These are phyloP conservation scores for Mactra quadrangularis DNA, from an alignment of 1,140 invertebrate genomes.

Conservation along the genomic window DNA sequence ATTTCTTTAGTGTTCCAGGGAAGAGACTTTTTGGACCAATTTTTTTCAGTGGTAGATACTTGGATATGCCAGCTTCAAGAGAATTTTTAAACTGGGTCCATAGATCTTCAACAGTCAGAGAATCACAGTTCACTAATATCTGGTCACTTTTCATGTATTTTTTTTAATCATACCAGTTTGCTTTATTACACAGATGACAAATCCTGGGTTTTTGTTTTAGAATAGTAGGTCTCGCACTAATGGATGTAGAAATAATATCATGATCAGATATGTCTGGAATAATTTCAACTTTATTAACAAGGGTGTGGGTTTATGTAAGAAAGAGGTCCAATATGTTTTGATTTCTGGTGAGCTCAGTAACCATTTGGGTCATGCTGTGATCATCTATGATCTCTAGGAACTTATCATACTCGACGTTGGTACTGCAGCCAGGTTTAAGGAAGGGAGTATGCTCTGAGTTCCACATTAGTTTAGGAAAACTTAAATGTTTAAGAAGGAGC, in stretches of 20 bases:
- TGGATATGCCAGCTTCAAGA: slow-evolving; percentile 1
- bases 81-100: background rate
- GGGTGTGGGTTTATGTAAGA: slow-evolving; percentile 35
- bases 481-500: too few species aligned
- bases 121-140: background rate
- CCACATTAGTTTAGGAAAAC: too few species aligned
- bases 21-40: slow-evolving; percentile 25
- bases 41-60: slow-evolving; percentile 33
- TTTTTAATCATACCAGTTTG: background rate
- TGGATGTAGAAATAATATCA: background rate
- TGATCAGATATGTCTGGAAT: slow-evolving; percentile 29
- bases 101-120: slow-evolving; percentile 9
- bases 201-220: background rate
- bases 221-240: background rate
- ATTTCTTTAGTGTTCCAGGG: slow-evolving; percentile 20
- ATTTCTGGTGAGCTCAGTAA: slow-evolving; percentile 14
- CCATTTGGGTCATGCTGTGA: slow-evolving; percentile 35
- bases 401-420: too few species aligned
- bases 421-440: too few species aligned
- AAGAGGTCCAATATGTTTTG: slow-evolving; percentile 47
- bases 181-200: background rate
- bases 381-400: too few species aligned
- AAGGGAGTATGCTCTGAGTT: too few species aligned
- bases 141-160: background rate
- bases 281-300: slow-evolving; percentile 17